Evolutionary conservation across 1,140 invertebrate genomes (phyloP).

Genomic region (Formica selysi): DNA sequence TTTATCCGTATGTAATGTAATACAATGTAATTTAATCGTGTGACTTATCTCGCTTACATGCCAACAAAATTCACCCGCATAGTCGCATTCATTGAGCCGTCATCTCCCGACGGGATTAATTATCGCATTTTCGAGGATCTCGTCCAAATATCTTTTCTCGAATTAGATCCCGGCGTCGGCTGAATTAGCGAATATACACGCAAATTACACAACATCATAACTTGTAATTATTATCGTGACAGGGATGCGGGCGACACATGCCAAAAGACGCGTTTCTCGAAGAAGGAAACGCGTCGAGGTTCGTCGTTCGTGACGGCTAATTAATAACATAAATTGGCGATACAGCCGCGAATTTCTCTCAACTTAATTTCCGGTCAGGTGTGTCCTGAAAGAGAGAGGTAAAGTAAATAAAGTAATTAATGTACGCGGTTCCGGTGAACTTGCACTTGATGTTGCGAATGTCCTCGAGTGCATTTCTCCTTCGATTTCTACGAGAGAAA

Average conservation of each 20-base stretch:
- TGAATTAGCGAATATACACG: constrained; percentile 30
- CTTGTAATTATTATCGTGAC: constrained; percentile 47
- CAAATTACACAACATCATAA: constrained; percentile 54
- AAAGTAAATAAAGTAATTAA: constrained; percentile 25
- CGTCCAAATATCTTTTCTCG: constrained; percentile 28
- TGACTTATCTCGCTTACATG: constrained; percentile 3
- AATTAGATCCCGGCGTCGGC: constrained; percentile 39
- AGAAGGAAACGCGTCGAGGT: constrained; percentile 28
- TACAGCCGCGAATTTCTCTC: neutral
- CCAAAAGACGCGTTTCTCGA: constrained; percentile 29
- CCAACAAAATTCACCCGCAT: constrained; percentile 1
- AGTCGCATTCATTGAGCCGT: constrained; percentile 28
- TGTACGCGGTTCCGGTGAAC: constrained; percentile 33
- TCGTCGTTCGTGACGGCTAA: constrained; percentile 31
- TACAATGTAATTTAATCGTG: constrained; percentile 19
- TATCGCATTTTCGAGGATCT: neutral
- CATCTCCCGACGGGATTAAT: constrained; percentile 8
- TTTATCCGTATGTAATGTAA: constrained; percentile 24
- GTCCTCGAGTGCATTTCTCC: constrained; percentile 17
- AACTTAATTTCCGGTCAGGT: constrained; percentile 53
- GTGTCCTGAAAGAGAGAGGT: neutral
- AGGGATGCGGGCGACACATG: constrained; percentile 24
- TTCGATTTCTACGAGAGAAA: constrained; percentile 17
- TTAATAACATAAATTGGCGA: constrained; percentile 51
- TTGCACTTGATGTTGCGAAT: constrained; percentile 42